A percentile compares a stretch with the other conserved stretches of the same genome.
phyloP scores from a whole-genome alignment of 1,140 invertebrate species.

The Lordiphosa clarofinis region DNA sequence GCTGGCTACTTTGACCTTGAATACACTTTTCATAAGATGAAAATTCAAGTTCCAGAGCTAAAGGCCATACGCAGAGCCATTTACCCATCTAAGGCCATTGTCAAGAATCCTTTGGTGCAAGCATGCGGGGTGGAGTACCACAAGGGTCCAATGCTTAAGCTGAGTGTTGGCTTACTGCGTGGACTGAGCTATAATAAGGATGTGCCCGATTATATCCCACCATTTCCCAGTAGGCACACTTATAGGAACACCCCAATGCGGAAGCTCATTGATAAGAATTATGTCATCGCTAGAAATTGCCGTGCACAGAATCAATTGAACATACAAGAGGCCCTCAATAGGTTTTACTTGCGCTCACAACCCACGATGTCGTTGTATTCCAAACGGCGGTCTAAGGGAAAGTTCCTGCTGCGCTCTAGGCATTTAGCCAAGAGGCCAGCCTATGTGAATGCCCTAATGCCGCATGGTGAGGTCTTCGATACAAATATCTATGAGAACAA shows the following conservation, averaged over 20 bases:
- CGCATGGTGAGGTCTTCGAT: conserved; percentile 20
- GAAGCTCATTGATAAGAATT: not conserved
- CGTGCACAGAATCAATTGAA: conserved; percentile 3
- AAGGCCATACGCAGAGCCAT: not conserved
- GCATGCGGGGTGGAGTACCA: conserved; percentile 21
- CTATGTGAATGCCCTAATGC: conserved; percentile 35
- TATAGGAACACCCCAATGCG: conserved; percentile 21
- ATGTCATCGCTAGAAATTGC: not conserved
- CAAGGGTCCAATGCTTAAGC: not conserved
- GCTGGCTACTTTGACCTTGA: conserved; percentile 48
- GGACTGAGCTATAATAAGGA: conserved; percentile 2
- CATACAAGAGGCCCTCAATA: conserved; percentile 21
- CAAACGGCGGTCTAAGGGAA: fast-evolving
- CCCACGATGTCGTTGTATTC: conserved; percentile 17
- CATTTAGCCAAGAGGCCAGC: conserved; percentile 8
- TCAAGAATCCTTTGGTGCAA: not conserved
- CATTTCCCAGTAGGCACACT: conserved; percentile 40
- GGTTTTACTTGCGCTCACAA: conserved; percentile 7
- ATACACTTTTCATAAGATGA: conserved; percentile 21
- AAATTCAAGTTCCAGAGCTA: conserved; percentile 10
- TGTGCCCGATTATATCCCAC: conserved; percentile 37
- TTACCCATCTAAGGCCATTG: not conserved
- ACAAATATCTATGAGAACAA: conserved; percentile 27
- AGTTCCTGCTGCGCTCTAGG: not conserved
- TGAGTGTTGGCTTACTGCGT: not conserved